Percentiles rank a stretch among this genome's conserved stretches.
Conservation (phyloP, 2,888 invertebrate species). For the Chymomyza amoena region DNA sequence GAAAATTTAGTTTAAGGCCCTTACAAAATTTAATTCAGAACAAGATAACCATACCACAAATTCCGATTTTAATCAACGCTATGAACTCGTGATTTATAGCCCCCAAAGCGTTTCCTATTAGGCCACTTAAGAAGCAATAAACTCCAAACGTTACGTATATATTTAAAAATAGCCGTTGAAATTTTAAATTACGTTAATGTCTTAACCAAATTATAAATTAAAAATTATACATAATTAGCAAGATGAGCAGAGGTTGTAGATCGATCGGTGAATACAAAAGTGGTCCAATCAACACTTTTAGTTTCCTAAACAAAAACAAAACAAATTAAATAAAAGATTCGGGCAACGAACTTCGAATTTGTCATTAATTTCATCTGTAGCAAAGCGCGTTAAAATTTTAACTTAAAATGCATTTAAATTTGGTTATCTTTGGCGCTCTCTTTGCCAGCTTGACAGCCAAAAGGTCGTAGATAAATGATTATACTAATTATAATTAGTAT, state of each 20-base stretch:
- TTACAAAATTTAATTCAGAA: no score
- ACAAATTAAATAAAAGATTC: constrained; percentile 32
- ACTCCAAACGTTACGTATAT: not conserved
- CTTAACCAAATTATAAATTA: constrained; percentile 5
- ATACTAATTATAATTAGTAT: no score
- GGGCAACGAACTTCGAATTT: constrained; percentile 62
- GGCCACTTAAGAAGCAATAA: not conserved
- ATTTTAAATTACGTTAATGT: not conserved
- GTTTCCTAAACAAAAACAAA: constrained; percentile 41
- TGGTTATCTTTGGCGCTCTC: not conserved
- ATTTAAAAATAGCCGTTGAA: not conserved
- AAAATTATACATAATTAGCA: constrained; percentile 1
- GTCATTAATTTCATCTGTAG: not conserved
- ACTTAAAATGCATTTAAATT: constrained; percentile 4
- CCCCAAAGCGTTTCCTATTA: not conserved
- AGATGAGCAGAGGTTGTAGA: not conserved
- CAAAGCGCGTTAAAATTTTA: not conserved
- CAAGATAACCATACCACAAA: no score
- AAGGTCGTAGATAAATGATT: not conserved
- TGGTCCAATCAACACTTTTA: constrained; percentile 6
- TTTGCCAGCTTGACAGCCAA: not conserved
- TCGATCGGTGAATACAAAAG: constrained; percentile 6
- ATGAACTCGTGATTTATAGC: not conserved
- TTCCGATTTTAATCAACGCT: no score
- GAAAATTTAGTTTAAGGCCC: no score